Conservation (phyloP, 2,888 invertebrate genomes). For the Physocephala rufipes region DNA sequence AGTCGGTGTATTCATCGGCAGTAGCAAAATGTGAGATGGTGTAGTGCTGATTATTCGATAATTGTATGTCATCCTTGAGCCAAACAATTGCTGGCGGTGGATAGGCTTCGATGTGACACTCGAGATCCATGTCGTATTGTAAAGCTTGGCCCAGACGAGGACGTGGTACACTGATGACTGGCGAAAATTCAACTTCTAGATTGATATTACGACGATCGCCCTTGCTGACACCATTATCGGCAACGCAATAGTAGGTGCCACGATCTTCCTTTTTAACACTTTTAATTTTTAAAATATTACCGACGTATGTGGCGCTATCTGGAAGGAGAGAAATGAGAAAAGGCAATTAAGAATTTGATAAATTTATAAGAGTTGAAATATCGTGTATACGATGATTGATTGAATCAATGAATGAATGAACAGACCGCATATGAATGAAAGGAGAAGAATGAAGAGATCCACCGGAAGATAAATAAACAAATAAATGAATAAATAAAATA, state of each 20-base stretch:
- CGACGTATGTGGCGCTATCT: slow-evolving; percentile 71
- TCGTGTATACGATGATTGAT: too few species aligned
- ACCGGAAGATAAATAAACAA: too few species aligned
- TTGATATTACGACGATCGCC: slow-evolving; percentile 87
- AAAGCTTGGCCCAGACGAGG: slow-evolving; percentile 86
- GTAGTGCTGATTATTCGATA: slow-evolving; percentile 91
- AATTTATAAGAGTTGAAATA: neutral
- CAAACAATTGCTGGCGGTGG: slow-evolving; percentile 93
- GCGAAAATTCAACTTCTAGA: slow-evolving; percentile 89
- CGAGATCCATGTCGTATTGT: slow-evolving; percentile 93
- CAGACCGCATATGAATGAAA: neutral
- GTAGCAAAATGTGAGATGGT: slow-evolving; percentile 91
- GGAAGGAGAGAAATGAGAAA: slow-evolving; percentile 42
- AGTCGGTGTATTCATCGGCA: slow-evolving; percentile 91
- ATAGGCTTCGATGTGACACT: slow-evolving; percentile 94
- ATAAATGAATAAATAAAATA: neutral
- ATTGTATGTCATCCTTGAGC: slow-evolving; percentile 83
- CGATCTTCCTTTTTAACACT: slow-evolving; percentile 86
- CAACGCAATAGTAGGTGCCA: slow-evolving; percentile 93
- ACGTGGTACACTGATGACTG: slow-evolving; percentile 84
- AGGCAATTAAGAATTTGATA: slow-evolving; percentile 28
- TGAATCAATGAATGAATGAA: neutral
- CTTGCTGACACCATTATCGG: slow-evolving; percentile 87
- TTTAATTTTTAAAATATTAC: slow-evolving; percentile 81
- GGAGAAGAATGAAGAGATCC: too few species aligned